Percentiles rank a stretch among this genome's conserved stretches.
These are phyloP conservation scores for Sminthurinus signatus DNA, from an alignment of 1,140 invertebrate genomes.

Conservation along the genomic window DNA sequence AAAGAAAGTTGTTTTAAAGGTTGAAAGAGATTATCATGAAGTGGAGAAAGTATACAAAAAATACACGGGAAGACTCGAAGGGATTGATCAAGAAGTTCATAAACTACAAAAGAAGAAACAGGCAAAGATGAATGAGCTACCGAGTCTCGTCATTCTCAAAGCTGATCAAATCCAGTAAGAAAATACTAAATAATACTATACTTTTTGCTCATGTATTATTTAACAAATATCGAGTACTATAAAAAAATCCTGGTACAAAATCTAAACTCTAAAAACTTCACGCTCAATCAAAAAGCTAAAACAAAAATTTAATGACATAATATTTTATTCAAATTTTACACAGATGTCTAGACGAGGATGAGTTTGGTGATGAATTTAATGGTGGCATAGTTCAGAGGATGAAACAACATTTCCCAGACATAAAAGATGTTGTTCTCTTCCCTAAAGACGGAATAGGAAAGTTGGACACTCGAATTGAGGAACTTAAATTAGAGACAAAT, in stretches of 20 bases:
- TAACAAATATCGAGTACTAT: no score
- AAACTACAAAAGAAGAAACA: constrained; percentile 24
- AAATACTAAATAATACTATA: no score
- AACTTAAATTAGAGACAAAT: constrained; percentile 22
- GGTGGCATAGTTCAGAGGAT: constrained; percentile 15
- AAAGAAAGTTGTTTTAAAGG: constrained; percentile 22
- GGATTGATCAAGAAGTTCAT: constrained; percentile 28
- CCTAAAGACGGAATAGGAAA: constrained; percentile 22
- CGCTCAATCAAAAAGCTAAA: no score
- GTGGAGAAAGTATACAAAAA: constrained; percentile 18
- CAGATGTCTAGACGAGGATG: constrained; percentile 33
- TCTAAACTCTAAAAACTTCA: no score
- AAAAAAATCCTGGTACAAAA: no score
- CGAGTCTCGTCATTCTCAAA: constrained; percentile 22
- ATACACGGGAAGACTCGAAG: constrained; percentile 13
- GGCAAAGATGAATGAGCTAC: constrained; percentile 29
- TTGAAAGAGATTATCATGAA: constrained; percentile 13
- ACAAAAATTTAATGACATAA: not conserved
- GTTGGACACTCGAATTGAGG: constrained; percentile 19
- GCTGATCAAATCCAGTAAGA: constrained; percentile 36
- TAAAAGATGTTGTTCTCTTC: constrained; percentile 23
- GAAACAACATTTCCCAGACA: constrained; percentile 8
- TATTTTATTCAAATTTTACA: constrained; percentile 9
- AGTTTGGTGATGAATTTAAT: constrained; percentile 7
- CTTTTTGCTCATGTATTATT: no score